Conservation (phyloP, 2,888 invertebrate genomes). For the Carabus problematicus region DNA sequence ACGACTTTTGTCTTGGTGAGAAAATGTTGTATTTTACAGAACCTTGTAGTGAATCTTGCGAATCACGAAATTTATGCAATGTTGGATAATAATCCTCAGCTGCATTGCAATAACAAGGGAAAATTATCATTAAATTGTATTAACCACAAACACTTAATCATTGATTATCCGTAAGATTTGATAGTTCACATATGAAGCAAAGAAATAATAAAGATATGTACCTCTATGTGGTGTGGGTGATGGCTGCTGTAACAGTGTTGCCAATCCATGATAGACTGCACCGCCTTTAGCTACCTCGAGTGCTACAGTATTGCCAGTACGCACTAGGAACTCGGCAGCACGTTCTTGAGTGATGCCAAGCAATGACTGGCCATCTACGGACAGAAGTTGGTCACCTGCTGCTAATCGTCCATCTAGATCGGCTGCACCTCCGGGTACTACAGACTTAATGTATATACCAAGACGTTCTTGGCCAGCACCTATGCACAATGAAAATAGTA, state of each 20-base stretch:
- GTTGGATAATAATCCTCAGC: slow-evolving; percentile 55
- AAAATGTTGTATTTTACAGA: slow-evolving; percentile 51
- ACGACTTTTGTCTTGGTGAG: slow-evolving; percentile 56
- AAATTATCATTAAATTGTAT: slow-evolving; percentile 20
- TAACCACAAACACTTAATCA: not conserved
- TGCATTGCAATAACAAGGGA: slow-evolving; percentile 51
- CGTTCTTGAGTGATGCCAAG: slow-evolving; percentile 77
- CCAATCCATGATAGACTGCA: slow-evolving; percentile 95
- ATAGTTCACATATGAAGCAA: not conserved
- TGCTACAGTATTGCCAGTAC: slow-evolving; percentile 92
- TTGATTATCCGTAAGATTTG: too few relatives aligned
- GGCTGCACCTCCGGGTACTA: slow-evolving; percentile 92
- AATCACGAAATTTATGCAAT: slow-evolving; percentile 51
- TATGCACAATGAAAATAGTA: slow-evolving; percentile 53
- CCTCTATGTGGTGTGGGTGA: slow-evolving; percentile 82
- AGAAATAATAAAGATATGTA: slow-evolving; percentile 54
- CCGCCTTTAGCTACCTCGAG: slow-evolving; percentile 98
- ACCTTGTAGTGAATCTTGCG: slow-evolving; percentile 54
- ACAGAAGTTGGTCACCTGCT: slow-evolving; percentile 95
- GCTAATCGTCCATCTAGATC: slow-evolving; percentile 93
- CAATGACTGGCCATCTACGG: slow-evolving; percentile 93
- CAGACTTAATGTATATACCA: slow-evolving; percentile 98
- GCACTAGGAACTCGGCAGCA: slow-evolving; percentile 95
- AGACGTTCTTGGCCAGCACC: slow-evolving; percentile 70
- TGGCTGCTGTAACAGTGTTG: slow-evolving; percentile 90